Evolutionary conservation across 2,888 invertebrate species (phyloP).

Genomic region (Nezara viridula): DNA sequence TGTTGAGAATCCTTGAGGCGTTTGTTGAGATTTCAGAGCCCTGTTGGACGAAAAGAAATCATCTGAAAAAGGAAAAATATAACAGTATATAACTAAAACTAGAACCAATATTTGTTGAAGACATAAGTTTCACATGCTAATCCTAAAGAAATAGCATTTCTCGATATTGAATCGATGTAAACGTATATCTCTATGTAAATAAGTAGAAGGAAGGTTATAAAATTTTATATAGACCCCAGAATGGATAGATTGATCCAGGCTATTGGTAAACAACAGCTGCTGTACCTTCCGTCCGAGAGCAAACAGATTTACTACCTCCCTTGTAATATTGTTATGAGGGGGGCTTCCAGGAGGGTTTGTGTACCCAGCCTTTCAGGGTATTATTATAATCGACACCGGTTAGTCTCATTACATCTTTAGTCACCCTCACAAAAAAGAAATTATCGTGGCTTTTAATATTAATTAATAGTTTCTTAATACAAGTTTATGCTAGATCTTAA

Average conservation of each 20-base stretch:
- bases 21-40: too few species aligned
- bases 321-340: slow-evolving; percentile 18
- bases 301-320: slow-evolving; percentile 15
- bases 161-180: neutral
- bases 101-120: too few species aligned
- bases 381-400: neutral
- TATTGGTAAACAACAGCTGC: slow-evolving; percentile 19
- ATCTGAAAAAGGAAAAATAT: too few species aligned
- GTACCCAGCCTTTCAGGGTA: neutral
- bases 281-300: neutral
- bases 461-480: too few species aligned
- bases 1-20: too few species aligned
- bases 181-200: neutral
- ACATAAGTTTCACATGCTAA: too few species aligned
- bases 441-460: too few species aligned
- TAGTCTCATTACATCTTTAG: neutral
- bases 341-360: neutral
- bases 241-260: neutral
- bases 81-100: too few species aligned
- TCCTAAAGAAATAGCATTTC: too few species aligned
- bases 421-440: too few species aligned
- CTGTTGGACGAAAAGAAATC: too few species aligned
- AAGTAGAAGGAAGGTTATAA: neutral
- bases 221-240: neutral
- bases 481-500: too few species aligned